phyloP scores from a whole-genome alignment of 2,113 vertebrate genomes.

The Ondatra zibethicus region DNA sequence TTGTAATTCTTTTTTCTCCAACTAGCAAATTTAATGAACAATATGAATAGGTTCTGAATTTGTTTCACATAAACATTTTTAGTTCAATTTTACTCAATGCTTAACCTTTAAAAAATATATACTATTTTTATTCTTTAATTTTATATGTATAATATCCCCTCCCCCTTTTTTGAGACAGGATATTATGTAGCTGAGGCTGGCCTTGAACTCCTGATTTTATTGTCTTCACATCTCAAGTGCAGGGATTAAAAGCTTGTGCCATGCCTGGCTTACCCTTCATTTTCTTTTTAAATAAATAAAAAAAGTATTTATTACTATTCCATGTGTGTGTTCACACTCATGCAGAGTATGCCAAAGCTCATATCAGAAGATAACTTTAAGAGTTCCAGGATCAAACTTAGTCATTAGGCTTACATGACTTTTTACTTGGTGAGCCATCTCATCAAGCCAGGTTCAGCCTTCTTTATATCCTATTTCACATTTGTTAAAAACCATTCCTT shows the following conservation, averaged over 20 bases:
- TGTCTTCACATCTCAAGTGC: not conserved
- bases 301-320: not conserved
- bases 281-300: not conserved
- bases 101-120: not conserved
- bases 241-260: not conserved
- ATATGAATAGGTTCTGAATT: not conserved
- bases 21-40: not conserved
- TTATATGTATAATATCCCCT: not conserved
- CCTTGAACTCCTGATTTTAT: not conserved
- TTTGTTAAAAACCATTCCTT: too few relatives aligned
- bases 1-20: not conserved
- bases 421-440: not conserved
- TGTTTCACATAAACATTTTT: not conserved
- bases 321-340: not conserved
- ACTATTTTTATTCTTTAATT: not conserved
- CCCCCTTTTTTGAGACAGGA: not conserved
- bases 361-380: not conserved
- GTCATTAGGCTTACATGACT: not conserved
- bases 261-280: not conserved
- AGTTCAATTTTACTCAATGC: not conserved
- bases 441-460: not conserved
- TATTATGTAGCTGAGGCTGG: not conserved
- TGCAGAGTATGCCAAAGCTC: not conserved
- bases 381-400: not conserved
- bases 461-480: not conserved